A percentile compares a stretch with the other conserved stretches of the same genome.
These are phyloP conservation scores for Tetragonula carbonaria DNA, from an alignment of 2,888 invertebrate species.

Conservation along the genomic window DNA sequence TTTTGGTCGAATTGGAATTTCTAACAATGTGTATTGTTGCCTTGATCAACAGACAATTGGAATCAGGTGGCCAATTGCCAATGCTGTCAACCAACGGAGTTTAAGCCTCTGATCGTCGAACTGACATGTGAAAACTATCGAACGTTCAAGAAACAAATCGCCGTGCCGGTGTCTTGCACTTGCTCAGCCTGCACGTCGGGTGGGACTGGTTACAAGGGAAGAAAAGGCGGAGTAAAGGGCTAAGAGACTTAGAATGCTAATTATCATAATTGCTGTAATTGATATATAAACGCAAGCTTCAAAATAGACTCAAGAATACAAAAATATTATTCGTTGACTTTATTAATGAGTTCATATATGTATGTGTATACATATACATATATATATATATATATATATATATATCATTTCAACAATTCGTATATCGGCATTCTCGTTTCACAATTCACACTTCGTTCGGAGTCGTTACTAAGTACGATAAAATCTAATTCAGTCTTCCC, in stretches of 20 bases:
- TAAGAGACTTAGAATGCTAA: not conserved
- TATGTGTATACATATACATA: constrained; percentile 9
- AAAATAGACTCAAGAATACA: constrained; percentile 28
- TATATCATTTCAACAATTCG: constrained; percentile 47
- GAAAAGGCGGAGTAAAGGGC: constrained; percentile 40
- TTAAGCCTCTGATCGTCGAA: constrained; percentile 81
- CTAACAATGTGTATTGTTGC: not conserved
- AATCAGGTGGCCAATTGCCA: constrained; percentile 77
- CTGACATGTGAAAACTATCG: constrained; percentile 85
- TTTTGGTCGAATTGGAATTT: no score
- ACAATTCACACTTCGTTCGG: constrained; percentile 24
- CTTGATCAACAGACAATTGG: constrained; percentile 70
- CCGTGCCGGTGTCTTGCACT: constrained; percentile 80
- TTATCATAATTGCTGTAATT: not conserved
- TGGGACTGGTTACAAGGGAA: not conserved
- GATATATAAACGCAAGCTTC: not conserved
- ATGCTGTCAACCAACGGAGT: constrained; percentile 78
- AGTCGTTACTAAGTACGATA: constrained; percentile 72
- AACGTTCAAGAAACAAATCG: constrained; percentile 73
- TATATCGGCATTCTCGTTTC: constrained; percentile 36
- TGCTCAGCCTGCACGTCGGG: constrained; percentile 71
- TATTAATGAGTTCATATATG: constrained; percentile 45
- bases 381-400: constrained; percentile 26
- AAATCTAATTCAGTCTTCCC: constrained; percentile 78
- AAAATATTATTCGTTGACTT: constrained; percentile 52